Evolutionary conservation across 1,140 invertebrate genomes (phyloP), one percentile per base, ranked within the genome.

Genomic region (Drosophila grimshawi): DNA sequence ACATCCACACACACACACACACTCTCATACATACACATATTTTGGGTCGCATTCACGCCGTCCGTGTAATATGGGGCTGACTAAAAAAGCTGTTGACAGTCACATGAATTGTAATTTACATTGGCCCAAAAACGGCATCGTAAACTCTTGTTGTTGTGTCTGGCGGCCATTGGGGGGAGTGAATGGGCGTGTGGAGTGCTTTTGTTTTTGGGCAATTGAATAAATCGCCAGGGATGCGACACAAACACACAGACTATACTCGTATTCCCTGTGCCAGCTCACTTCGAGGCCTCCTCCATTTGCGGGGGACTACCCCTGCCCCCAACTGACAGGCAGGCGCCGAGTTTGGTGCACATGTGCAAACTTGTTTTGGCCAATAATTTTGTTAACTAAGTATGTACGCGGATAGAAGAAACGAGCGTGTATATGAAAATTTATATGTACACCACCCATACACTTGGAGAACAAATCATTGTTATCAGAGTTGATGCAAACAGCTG

Each of bases 41-140:
- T 27, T 55, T 11, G 51, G 7, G 27, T 39, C 4, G 27, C 7
- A 39, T 29, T 55, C 2, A 4, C 7, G 5, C 29, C 5, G n/a
- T n/a, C 8, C 7, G 7, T 19, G 19, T 19, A 10, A 41, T 10
- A 11, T 8, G 33, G 48, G 60, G 45, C 2, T 30, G n/a, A 3
- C 61, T 43, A 53, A 65, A 65, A 65, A 65, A 65, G 63, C 63
- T 65, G 63, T 65, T 65, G 63, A 65, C 51, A 56, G 52, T 56
- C 52, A 27, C 63, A 56, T 56, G 63, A 65, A 65, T 65, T 65
- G 63, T 65, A 65, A 65, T 65, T 65, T 65, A 65, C 63, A 65
- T 65, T 39, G 39, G 30, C 48, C 27, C n/a, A 63, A 61, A 63
- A 32, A 49, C 39, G 46, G 48, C 45, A 35, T 60, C 46, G 57